Evolutionary conservation across 2,888 invertebrate species (phyloP).

Genomic region (Mactromeris polynyma): DNA sequence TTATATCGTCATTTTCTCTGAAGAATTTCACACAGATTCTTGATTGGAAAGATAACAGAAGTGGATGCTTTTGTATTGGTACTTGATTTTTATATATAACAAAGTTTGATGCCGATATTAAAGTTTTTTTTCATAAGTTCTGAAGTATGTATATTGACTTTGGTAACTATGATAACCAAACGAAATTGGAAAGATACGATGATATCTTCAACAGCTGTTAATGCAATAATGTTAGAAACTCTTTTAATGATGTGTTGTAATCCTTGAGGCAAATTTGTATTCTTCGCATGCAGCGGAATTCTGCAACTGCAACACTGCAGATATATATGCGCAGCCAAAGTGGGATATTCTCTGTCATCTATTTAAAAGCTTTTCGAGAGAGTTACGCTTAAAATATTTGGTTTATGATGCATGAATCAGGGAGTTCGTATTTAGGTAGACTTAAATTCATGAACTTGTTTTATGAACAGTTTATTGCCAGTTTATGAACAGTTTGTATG

Average conservation of each 20-base stretch:
- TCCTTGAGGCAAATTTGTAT: not conserved
- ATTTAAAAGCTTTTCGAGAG: not conserved
- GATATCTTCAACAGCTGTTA: not conserved
- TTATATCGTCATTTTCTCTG: not conserved
- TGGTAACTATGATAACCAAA: not conserved
- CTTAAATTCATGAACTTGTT: not conserved
- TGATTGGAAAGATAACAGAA: not conserved
- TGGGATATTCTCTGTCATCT: not conserved
- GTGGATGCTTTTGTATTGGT: not conserved
- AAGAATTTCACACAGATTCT: not conserved
- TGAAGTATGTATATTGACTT: not conserved
- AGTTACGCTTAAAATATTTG: not conserved
- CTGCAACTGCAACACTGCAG: conserved; percentile 14
- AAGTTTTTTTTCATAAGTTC: not conserved
- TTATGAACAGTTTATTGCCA: too few relatives aligned
- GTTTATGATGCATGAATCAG: not conserved
- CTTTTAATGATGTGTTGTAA: not conserved
- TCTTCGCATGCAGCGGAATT: not conserved
- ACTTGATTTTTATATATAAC: not conserved
- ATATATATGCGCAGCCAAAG: not conserved
- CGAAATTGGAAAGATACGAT: not conserved
- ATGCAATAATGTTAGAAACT: not conserved
- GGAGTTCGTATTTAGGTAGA: not conserved
- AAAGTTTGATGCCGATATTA: not conserved
- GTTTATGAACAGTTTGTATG: too few relatives aligned